A percentile compares a stretch with the other conserved stretches of the same genome.
Conservation (phyloP, 2,888 invertebrate genomes). For the Erebia aethiops region DNA sequence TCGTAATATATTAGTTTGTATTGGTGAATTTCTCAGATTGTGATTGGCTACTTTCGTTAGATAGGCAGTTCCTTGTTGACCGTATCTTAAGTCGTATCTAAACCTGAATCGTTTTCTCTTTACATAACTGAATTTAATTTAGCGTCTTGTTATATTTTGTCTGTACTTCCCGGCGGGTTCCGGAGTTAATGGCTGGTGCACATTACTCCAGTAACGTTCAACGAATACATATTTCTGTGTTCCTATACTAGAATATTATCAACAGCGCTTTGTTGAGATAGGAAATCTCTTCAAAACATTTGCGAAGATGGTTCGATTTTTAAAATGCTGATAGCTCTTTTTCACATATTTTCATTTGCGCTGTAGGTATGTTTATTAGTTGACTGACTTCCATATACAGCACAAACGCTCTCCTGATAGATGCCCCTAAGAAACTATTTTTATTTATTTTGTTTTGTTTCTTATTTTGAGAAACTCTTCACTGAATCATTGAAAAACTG, state of each 20-base stretch:
- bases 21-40: conserved; percentile 26
- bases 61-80: conserved; percentile 29
- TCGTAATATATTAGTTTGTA: not conserved
- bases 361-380: no score
- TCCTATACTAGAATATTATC: not conserved
- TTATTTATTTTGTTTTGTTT: no score
- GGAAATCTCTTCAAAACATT: no score
- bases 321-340: no score
- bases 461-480: no score
- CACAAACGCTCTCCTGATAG: no score
- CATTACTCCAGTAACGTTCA: not conserved
- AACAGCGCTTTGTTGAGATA: not conserved
- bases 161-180: conserved; percentile 22
- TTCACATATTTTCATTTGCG: no score
- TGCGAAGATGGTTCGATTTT: no score
- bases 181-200: not conserved
- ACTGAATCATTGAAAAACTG: no score
- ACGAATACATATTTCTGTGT: not conserved
- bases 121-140: conserved; percentile 35
- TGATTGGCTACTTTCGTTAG: conserved; percentile 37
- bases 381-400: no score
- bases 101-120: conserved; percentile 36
- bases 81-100: conserved; percentile 22
- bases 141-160: conserved; percentile 17
- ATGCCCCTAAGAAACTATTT: no score